Evolutionary conservation across 2,888 invertebrate genomes (phyloP), one percentile per base, ranked within the genome.

Genomic region (Acronicta leporina): DNA sequence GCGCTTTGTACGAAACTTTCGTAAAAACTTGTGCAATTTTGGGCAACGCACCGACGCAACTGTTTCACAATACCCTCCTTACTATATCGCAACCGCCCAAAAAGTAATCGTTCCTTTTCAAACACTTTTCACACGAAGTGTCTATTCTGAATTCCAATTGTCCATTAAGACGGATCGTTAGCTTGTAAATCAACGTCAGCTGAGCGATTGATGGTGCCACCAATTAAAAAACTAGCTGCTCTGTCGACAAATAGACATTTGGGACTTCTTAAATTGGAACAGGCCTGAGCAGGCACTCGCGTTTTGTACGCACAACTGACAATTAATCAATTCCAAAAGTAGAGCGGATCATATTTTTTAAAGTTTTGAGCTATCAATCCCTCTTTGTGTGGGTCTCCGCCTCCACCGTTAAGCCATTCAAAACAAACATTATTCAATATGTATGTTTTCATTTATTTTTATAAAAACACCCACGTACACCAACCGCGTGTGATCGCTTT

Each of bases 311-410:
- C 84, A 78, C 80, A 85, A 86, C 88, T 83, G 75, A 89, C 89
- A 92, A 94, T 94, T 94, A 93, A 94, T 94, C 93, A 94, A 92
- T 92, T 90, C 83, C 75, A 84, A 89, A 92, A 88, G 80, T 91
- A 79, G 91, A 91, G 80, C 90, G 81, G 66, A 85, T 88, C 85
- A 89, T 91, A 92, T 91, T 91, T 92, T 87, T 88, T 83, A 83
- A 33, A 87, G 87, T 82, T 81, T 77, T 79, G 71, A 84, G 77
- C 88, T 75, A 91, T 92, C 90, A 92, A 92, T 91, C 88, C 87
- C 85, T 85, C 92, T 90, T 91, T 90, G 94, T 92, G 94, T 94
- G 94, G 93, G 93, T 92, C 93, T 81, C 73, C 81, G 80, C 79
- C 81, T 81, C 75, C 82, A 81, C 87, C 87, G 90, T 91, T 89